These are phyloP conservation scores for Theristicus caerulescens DNA, from an alignment of 2,113 vertebrate genomes.

Conservation along the genomic window DNA sequence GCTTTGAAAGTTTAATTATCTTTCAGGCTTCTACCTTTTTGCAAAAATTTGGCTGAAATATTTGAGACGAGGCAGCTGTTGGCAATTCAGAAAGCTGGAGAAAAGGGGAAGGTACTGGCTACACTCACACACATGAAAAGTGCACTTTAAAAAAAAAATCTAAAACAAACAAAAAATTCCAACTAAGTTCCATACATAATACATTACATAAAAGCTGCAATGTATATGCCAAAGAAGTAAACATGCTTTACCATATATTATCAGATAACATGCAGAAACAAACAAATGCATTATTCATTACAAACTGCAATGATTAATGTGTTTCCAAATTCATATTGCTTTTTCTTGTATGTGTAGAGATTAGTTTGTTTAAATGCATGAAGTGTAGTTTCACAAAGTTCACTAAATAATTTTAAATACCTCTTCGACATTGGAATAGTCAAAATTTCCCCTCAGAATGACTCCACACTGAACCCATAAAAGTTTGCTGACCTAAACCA, in stretches of 20 bases:
- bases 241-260: not conserved
- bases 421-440: not conserved
- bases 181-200: not conserved
- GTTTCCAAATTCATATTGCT: slow-evolving; percentile 8
- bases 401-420: slow-evolving; percentile 49
- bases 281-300: slow-evolving; percentile 64
- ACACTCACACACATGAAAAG: not conserved
- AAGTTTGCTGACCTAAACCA: not conserved
- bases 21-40: not conserved
- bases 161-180: not conserved
- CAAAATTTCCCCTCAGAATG: not conserved
- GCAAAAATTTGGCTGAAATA: not conserved
- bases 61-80: not conserved
- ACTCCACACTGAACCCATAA: not conserved
- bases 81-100: not conserved
- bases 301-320: slow-evolving; percentile 41
- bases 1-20: not conserved
- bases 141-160: not conserved
- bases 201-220: not conserved
- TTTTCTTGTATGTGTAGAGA: slow-evolving; percentile 7
- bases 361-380: slow-evolving; percentile 33
- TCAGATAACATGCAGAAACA: slow-evolving; percentile 29
- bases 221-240: not conserved
- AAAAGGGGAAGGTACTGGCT: not conserved
- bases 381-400: slow-evolving; percentile 2